These are phyloP conservation scores for Piliocolobus tephrosceles DNA, from an alignment of 2,113 vertebrate species.

Conservation along the genomic window DNA sequence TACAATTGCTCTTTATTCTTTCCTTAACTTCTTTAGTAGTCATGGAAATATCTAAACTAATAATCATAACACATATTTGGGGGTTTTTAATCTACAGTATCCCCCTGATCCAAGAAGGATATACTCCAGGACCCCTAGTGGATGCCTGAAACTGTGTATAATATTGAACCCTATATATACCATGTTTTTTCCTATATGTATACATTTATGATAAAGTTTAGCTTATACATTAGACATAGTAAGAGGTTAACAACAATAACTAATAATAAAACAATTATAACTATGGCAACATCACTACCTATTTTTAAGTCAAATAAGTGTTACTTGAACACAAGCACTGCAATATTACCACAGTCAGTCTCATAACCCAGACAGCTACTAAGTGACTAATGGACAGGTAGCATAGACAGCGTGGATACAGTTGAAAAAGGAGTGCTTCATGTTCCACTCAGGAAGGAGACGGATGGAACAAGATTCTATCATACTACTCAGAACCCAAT, in stretches of 20 bases:
- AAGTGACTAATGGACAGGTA: neutral
- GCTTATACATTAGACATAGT: neutral
- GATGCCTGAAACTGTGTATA: neutral
- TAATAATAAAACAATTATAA: neutral
- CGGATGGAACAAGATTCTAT: neutral
- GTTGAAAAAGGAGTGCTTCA: neutral
- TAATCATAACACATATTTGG: neutral
- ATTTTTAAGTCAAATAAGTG: neutral
- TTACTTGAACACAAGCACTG: neutral
- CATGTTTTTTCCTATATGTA: neutral
- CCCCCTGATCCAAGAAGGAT: neutral
- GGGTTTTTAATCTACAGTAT: neutral
- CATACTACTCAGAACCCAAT: neutral
- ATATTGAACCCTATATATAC: neutral
- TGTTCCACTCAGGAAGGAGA: neutral
- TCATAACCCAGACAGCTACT: neutral
- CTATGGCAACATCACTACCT: neutral
- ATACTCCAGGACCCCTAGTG: neutral
- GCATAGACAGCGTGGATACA: neutral
- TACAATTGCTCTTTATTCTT: neutral
- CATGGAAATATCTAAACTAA: neutral
- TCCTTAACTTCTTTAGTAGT: neutral
- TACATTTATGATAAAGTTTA: neutral
- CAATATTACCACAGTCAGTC: neutral
- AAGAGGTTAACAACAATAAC: neutral